Evolutionary conservation across 2,888 invertebrate genomes (phyloP).

Genomic region (Nomada ruficornis): DNA sequence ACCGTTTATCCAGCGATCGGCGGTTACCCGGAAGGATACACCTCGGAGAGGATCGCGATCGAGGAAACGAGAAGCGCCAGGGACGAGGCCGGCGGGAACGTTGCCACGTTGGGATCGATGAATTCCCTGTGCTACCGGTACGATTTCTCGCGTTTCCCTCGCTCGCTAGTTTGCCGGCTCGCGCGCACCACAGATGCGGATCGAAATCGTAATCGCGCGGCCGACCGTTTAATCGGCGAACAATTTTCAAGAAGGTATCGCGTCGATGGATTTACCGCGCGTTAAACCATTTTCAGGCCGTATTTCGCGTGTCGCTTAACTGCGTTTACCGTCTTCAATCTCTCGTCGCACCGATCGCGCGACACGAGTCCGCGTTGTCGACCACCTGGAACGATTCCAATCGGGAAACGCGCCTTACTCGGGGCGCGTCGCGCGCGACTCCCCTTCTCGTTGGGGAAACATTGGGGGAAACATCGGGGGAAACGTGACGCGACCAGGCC

Average conservation of each 20-base stretch:
- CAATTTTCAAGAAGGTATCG: slow-evolving; percentile 51
- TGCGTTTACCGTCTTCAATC: slow-evolving; percentile 38
- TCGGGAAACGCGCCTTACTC: slow-evolving; percentile 41
- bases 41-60: slow-evolving; percentile 68
- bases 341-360: slow-evolving; percentile 41
- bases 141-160: not conserved
- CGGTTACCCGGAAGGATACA: slow-evolving; percentile 33
- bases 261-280: slow-evolving; percentile 77
- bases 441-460: too few relatives aligned
- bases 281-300: slow-evolving; percentile 80
- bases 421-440: not conserved
- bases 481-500: not conserved
- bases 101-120: slow-evolving; percentile 22
- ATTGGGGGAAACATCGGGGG: too few relatives aligned
- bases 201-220: slow-evolving; percentile 19
- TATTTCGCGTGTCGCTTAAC: slow-evolving; percentile 64
- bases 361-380: slow-evolving; percentile 26
- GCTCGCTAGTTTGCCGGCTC: not conserved
- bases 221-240: not conserved
- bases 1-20: slow-evolving; percentile 68
- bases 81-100: slow-evolving; percentile 5
- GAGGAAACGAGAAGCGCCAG: slow-evolving; percentile 19
- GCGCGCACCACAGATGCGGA: not conserved
- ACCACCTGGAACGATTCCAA: slow-evolving; percentile 72
- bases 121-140: slow-evolving; percentile 34